Conservation (phyloP, 2,797 vertebrate genomes). For the Crypturellus tataupa region DNA sequence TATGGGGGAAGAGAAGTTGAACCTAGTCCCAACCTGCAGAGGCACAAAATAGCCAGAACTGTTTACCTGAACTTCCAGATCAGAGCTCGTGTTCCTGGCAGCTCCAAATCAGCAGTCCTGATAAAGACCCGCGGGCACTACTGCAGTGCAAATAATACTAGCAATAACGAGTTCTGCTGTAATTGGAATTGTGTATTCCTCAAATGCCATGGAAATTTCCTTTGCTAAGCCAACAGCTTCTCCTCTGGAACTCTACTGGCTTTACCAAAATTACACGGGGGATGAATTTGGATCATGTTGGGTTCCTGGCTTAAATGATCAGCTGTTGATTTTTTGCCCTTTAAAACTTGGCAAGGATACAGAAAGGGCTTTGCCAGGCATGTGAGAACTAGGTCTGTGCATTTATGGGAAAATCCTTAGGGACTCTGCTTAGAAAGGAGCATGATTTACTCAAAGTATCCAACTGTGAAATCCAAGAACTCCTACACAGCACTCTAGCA, state of each 20-base stretch:
- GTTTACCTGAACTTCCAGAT: background rate
- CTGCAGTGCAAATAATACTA: slow-evolving; percentile 73
- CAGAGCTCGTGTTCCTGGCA: background rate
- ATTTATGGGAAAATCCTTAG: slow-evolving; percentile 46
- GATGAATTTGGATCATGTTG: slow-evolving; percentile 66
- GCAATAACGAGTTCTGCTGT: slow-evolving; percentile 74
- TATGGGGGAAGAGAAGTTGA: background rate
- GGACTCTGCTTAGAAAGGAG: slow-evolving; percentile 45
- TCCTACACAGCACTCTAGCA: background rate
- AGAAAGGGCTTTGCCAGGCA: slow-evolving; percentile 67
- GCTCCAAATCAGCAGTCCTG: slow-evolving; percentile 49
- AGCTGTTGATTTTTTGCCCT: slow-evolving; percentile 68
- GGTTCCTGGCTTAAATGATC: slow-evolving; percentile 68
- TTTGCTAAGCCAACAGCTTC: slow-evolving; percentile 65
- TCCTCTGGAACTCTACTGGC: slow-evolving; percentile 65
- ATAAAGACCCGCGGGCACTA: slow-evolving; percentile 56
- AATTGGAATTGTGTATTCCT: slow-evolving; percentile 73
- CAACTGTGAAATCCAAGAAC: slow-evolving; percentile 68
- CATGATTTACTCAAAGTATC: slow-evolving; percentile 62
- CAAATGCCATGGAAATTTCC: slow-evolving; percentile 71
- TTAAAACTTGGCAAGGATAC: slow-evolving; percentile 69
- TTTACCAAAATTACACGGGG: slow-evolving; percentile 65
- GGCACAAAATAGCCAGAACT: background rate
- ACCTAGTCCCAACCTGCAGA: accelerated
- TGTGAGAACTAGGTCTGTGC: slow-evolving; percentile 36